Conservation (phyloP, 2,888 invertebrate species). For the Chalcosyrphus nemorum region DNA sequence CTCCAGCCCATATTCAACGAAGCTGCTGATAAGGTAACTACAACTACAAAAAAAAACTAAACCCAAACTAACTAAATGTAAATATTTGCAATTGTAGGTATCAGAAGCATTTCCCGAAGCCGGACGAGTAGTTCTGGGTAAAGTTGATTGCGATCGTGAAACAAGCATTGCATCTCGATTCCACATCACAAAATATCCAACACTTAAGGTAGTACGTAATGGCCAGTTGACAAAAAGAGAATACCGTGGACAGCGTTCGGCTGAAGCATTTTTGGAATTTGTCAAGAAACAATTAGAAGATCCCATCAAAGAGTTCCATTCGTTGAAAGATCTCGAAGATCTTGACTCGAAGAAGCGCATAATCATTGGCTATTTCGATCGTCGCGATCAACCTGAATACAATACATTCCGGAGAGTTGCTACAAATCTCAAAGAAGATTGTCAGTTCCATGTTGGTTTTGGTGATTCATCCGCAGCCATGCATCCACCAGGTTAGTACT, state of each 20-base stretch:
- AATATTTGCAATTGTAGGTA: constrained; percentile 78
- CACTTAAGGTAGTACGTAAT: constrained; percentile 96
- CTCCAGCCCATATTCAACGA: constrained; percentile 98
- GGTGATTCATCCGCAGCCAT: constrained; percentile 91
- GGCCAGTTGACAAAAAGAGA: constrained; percentile 95
- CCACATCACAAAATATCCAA: constrained; percentile 99
- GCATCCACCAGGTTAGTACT: constrained; percentile 89
- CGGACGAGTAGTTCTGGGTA: constrained; percentile 95
- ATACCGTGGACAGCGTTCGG: constrained; percentile 94
- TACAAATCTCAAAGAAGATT: constrained; percentile 95
- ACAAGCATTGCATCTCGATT: constrained; percentile 92
- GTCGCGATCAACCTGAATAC: constrained; percentile 90
- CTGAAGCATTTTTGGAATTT: constrained; percentile 94
- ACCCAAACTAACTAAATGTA: too few relatives aligned
- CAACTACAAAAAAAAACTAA: too few relatives aligned
- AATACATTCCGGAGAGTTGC: constrained; percentile 91
- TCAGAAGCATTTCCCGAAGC: constrained; percentile 89
- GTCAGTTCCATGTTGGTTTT: constrained; percentile 95
- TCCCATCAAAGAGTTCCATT: constrained; percentile 90
- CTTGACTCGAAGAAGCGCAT: constrained; percentile 92
- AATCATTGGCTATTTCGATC: constrained; percentile 95
- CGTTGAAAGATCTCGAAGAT: constrained; percentile 88
- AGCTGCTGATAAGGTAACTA: constrained; percentile 94
- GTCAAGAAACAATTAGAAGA: constrained; percentile 94
- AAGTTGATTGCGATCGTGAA: constrained; percentile 98